Percentiles rank a stretch among this genome's conserved stretches.
Conservation (phyloP, 2,888 invertebrate genomes). For the Megaustenia siamemsis region DNA sequence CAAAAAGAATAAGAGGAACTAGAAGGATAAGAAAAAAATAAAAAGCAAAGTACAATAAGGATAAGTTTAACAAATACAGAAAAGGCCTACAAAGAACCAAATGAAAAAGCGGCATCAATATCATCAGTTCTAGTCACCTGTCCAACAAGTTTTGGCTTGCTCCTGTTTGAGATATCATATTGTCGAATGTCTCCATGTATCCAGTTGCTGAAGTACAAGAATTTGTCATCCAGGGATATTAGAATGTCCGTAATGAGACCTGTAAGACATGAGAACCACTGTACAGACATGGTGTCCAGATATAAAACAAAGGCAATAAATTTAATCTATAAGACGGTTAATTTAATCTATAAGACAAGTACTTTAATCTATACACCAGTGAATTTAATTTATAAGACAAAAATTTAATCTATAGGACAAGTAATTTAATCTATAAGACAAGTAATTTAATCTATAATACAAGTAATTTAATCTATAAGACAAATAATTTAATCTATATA, state of each 20-base stretch:
- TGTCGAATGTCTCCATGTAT: conserved; percentile 95
- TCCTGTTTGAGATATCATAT: conserved; percentile 92
- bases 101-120: background rate
- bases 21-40: background rate
- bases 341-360: no score
- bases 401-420: no score
- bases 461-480: no score
- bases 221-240: conserved; percentile 95
- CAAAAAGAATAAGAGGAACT: background rate
- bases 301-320: no score
- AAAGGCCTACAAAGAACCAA: background rate
- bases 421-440: no score
- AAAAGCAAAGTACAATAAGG: background rate
- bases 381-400: no score
- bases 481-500: no score
- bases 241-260: conserved; percentile 96
- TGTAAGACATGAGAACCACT: no score
- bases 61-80: background rate
- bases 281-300: no score
- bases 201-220: conserved; percentile 94
- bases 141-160: conserved; percentile 88
- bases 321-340: no score
- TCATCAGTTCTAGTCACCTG: conserved; percentile 83
- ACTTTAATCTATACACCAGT: no score
- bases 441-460: no score